Evolutionary conservation across 2,797 vertebrate species (phyloP), one percentile per base, ranked within the genome.

Genomic region (Danio kyathit): DNA sequence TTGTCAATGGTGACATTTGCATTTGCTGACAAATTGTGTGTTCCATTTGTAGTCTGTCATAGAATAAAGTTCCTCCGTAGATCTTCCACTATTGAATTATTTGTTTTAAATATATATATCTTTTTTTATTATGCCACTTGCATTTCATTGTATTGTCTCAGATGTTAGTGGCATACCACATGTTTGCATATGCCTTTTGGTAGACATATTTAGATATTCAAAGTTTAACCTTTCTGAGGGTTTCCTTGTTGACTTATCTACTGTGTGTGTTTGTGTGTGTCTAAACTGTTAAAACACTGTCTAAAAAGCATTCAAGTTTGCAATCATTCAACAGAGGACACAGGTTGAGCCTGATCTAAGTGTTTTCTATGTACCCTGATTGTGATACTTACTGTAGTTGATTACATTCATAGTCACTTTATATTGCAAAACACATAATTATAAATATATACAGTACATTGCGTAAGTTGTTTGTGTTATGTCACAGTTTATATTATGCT

Each of bases 221-320:
- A 86, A 88, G 67, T 17, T 5, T 84, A 86, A 86, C 85, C 82
- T 86, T 88, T 86, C 21, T 80, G 59, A 67, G 83, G 83, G 61
- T 71, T 74, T 38, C 8, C 4, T 4, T 56, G 19, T 21, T 67
- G 17, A 12, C 17, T 56, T 16, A 56, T 77, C 17, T 10, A 12
- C 29, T 29, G 29, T 29, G 29, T 29, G 29, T 29, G 29, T 29
- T 29, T 29, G 29, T 13, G 17, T 21, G 11, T 66, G 44, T 65
- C 29, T 61, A 51, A 1, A 12, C 14, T 11, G 48, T 54, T 41
- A 54, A n/a, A n/a, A n/a, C n/a, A n/a, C n/a, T n/a, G n/a, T n/a
- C n/a, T 17, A 29, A 7, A 52, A 52, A 41, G 5, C 14, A 70
- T 70, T 52, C 10, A 19, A 14, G 51, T 19, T 54, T 7, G 52